These are phyloP conservation scores for Patella ulyssiponensis DNA, from an alignment of 2,888 invertebrate species.

Conservation along the genomic window DNA sequence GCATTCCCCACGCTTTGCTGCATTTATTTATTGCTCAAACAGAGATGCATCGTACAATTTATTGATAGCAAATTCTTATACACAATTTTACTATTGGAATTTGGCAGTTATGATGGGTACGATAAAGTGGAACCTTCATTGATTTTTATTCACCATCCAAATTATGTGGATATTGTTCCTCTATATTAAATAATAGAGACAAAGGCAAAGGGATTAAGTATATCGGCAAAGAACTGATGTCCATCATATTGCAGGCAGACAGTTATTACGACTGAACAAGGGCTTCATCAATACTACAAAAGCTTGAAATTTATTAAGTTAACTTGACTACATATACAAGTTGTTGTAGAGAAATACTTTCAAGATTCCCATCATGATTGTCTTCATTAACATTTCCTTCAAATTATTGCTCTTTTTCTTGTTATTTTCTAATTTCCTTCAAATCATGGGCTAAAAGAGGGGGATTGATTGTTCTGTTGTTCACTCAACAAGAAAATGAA, in stretches of 20 bases:
- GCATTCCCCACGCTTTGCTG: constrained; percentile 9
- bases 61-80: constrained; percentile 7
- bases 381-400: background rate
- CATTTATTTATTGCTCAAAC: constrained; percentile 12
- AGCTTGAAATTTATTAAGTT: too few species aligned
- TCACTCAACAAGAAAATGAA: constrained; percentile 11
- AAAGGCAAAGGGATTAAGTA: constrained; percentile 9
- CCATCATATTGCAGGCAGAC: too few species aligned
- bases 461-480: constrained; percentile 12
- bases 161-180: constrained; percentile 4
- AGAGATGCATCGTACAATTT: background rate
- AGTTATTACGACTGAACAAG: too few species aligned
- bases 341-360: too few species aligned
- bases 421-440: constrained; percentile 12
- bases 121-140: background rate
- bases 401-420: constrained; percentile 11
- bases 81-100: background rate
- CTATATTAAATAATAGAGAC: constrained; percentile 7
- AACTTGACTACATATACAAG: too few species aligned
- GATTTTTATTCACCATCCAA: background rate
- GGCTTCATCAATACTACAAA: too few species aligned
- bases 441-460: constrained; percentile 1
- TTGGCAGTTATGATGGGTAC: background rate
- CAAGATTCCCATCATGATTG: too few species aligned
- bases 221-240: background rate